These are phyloP conservation scores for Eulemur rufifrons DNA, from an alignment of 2,113 vertebrate genomes.

Conservation along the genomic window DNA sequence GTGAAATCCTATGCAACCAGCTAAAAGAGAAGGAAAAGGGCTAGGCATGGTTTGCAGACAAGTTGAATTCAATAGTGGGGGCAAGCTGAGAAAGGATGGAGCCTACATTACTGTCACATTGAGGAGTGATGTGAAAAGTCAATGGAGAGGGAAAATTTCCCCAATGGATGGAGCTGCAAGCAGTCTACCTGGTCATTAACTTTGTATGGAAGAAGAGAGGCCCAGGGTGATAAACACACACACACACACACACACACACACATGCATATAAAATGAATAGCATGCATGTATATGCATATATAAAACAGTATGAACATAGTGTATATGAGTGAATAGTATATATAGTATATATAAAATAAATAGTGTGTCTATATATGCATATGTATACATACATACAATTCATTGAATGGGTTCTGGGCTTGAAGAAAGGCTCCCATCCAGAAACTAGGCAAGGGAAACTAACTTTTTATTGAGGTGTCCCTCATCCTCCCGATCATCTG, in stretches of 20 bases:
- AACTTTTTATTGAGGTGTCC: not conserved
- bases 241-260: not conserved
- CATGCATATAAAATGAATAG: not conserved
- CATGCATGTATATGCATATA: not conserved
- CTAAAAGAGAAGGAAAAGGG: not conserved
- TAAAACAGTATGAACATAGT: not conserved
- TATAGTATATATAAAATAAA: not conserved
- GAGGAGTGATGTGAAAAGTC: not conserved
- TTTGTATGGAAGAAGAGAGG: not conserved
- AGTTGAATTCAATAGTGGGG: not conserved
- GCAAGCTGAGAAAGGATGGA: not conserved
- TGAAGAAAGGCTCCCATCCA: not conserved
- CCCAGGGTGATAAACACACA: not conserved
- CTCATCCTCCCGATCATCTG: not conserved
- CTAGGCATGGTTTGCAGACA: not conserved
- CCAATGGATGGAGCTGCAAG: not conserved
- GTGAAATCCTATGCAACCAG: not conserved
- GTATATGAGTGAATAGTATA: not conserved
- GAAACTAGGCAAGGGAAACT: not conserved
- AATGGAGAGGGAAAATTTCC: not conserved
- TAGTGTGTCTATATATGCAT: not conserved
- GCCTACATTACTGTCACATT: not conserved
- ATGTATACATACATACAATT: not conserved
- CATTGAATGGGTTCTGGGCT: not conserved
- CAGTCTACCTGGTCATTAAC: not conserved